Evolutionary conservation across 2,113 vertebrate species (phyloP).

Genomic region (Siniperca chuatsi): DNA sequence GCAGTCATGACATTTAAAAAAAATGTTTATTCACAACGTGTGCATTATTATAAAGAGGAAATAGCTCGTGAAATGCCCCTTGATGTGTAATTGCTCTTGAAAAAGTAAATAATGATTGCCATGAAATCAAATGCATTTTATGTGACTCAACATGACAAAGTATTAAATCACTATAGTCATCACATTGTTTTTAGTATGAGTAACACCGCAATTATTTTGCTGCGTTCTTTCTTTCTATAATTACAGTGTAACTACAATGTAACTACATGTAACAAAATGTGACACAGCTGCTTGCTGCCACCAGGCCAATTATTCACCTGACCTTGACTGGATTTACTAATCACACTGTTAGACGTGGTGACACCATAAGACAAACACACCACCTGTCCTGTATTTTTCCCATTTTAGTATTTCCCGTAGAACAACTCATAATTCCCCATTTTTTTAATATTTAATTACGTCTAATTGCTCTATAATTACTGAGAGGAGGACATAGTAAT

Average conservation of each 20-base stretch:
- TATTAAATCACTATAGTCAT: constrained; percentile 15
- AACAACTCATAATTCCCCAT: constrained; percentile 4
- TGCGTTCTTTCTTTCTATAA: constrained; percentile 24
- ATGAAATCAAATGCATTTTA: constrained; percentile 14
- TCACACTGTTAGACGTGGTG: constrained; percentile 36
- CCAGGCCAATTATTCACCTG: constrained; percentile 53
- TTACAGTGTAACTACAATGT: constrained; percentile 57
- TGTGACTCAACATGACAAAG: constrained; percentile 9
- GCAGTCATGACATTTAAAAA: not conserved
- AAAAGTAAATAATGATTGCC: not conserved
- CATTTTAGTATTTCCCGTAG: not conserved
- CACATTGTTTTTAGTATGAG: constrained; percentile 12
- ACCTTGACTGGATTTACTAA: constrained; percentile 61
- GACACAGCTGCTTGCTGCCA: constrained; percentile 56
- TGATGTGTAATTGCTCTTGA: constrained; percentile 9
- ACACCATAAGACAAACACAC: constrained; percentile 41
- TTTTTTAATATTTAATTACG: constrained; percentile 13
- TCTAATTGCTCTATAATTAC: constrained; percentile 29
- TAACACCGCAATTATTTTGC: constrained; percentile 19
- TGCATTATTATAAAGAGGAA: constrained; percentile 27
- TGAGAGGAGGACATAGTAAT: constrained; percentile 19
- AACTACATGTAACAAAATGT: constrained; percentile 53
- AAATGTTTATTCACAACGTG: not conserved
- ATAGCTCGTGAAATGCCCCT: constrained; percentile 1
- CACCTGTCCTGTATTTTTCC: constrained; percentile 29